Evolutionary conservation across 1,140 invertebrate genomes (phyloP).

Genomic region (Aphelinus atriplicis): DNA sequence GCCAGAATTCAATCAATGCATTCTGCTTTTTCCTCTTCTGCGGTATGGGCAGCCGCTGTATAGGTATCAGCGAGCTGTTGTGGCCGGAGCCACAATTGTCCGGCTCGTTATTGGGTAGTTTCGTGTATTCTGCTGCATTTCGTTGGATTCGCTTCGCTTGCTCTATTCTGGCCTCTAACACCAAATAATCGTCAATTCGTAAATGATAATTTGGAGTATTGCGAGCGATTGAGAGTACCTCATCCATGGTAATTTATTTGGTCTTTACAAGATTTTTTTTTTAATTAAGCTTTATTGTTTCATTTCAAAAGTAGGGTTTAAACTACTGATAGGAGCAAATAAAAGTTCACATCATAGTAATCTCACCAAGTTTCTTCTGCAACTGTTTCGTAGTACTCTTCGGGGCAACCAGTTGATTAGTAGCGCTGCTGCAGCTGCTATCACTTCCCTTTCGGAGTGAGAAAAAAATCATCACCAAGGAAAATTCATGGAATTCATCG

Average conservation of each 20-base stretch:
- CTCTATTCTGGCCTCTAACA: conserved; percentile 68
- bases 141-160: conserved; percentile 69
- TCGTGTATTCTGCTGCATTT: conserved; percentile 67
- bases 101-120: conserved; percentile 61
- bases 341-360: too few relatives aligned
- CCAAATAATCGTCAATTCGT: conserved; percentile 11
- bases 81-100: conserved; percentile 42
- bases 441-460: conserved; percentile 59
- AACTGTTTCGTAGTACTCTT: conserved; percentile 62
- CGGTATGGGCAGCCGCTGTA: conserved; percentile 70
- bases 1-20: conserved; percentile 70
- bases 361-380: conserved; percentile 65
- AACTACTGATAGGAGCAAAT: too few relatives aligned
- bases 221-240: conserved; percentile 21
- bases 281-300: neutral
- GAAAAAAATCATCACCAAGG: conserved; percentile 36
- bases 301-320: too few relatives aligned
- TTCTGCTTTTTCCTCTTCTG: conserved; percentile 68
- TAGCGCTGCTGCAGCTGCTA: conserved; percentile 64
- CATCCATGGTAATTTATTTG: too few relatives aligned
- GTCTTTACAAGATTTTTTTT: conserved; percentile 18
- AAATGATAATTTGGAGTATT: neutral
- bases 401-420: conserved; percentile 53
- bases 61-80: conserved; percentile 63
- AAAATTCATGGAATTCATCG: neutral